A percentile compares a stretch with the other conserved stretches of the same genome.
phyloP scores from a whole-genome alignment of 2,797 vertebrate species.

The Anniella stebbinsi region DNA sequence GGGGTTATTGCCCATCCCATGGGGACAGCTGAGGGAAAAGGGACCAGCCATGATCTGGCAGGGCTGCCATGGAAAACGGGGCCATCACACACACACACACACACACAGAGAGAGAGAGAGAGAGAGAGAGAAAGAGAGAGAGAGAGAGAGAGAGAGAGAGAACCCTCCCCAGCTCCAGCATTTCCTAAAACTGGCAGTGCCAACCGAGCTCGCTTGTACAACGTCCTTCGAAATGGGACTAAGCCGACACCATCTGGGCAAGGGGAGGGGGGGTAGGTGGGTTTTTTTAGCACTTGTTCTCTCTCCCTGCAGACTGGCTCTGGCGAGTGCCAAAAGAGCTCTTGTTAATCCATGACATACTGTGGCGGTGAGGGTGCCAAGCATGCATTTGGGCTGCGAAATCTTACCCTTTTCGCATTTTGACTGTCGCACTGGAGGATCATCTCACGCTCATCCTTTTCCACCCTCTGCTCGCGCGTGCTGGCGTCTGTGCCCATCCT shows the following conservation, averaged over 20 bases:
- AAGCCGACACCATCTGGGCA: slow-evolving; percentile 63
- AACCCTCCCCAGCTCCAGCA: slow-evolving; percentile 23
- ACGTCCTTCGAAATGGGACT: slow-evolving; percentile 47
- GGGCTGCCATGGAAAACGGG: slow-evolving; percentile 17
- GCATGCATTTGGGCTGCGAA: neutral
- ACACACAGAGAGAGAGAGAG: no score
- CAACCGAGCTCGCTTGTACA: accelerated
- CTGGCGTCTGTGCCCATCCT: neutral
- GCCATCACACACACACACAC: neutral
- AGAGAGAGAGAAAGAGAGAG: no score
- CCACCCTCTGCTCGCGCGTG: neutral
- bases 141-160: no score
- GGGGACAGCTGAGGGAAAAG: neutral
- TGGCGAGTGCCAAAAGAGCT: slow-evolving; percentile 56
- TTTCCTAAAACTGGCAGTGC: slow-evolving; percentile 16
- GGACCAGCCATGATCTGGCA: slow-evolving; percentile 10
- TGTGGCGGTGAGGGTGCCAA: neutral
- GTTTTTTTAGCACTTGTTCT: slow-evolving; percentile 65
- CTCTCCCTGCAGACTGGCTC: slow-evolving; percentile 61
- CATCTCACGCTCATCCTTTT: accelerated
- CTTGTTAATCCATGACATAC: slow-evolving; percentile 49
- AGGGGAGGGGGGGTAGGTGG: slow-evolving; percentile 31
- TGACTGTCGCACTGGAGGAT: accelerated
- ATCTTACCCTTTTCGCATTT: slow-evolving; percentile 3
- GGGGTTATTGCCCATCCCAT: slow-evolving; percentile 31